Conservation (phyloP, 2,888 invertebrate species). For the Drosophila recens region DNA sequence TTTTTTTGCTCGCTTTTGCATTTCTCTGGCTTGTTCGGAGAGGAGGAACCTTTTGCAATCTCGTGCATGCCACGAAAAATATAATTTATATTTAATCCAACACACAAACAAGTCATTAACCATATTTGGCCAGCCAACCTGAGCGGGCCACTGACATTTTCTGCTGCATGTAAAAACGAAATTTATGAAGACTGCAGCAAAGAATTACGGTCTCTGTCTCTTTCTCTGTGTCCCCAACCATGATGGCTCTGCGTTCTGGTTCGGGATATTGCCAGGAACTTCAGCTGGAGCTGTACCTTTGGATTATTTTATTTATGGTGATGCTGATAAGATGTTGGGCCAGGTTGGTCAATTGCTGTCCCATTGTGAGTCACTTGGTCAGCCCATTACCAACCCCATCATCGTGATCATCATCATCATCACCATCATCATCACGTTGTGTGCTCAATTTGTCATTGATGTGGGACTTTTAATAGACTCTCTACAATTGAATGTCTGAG, state of each 20-base stretch:
- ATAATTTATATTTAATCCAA: conserved; percentile 76
- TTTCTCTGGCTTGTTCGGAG: conserved; percentile 6
- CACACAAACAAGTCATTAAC: conserved; percentile 78
- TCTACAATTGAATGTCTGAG: conserved; percentile 26
- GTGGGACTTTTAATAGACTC: conserved; percentile 36
- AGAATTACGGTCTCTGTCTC: conserved; percentile 57
- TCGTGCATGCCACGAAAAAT: conserved; percentile 54
- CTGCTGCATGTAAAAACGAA: conserved; percentile 65
- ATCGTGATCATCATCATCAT: conserved; percentile 14
- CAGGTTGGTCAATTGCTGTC: conserved; percentile 43
- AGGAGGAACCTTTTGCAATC: conserved; percentile 6
- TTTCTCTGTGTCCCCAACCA: not conserved
- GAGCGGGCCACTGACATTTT: conserved; percentile 50
- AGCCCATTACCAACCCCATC: conserved; percentile 32
- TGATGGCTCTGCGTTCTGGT: not conserved
- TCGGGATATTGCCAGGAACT: conserved; percentile 13
- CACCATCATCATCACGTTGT: conserved; percentile 13
- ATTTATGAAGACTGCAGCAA: conserved; percentile 78
- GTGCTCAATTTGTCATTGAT: conserved; percentile 55
- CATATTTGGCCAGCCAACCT: conserved; percentile 56
- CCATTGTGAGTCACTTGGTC: conserved; percentile 62
- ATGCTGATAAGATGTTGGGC: conserved; percentile 69
- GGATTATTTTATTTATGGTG: conserved; percentile 69
- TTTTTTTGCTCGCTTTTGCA: conserved; percentile 24
- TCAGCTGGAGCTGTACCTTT: conserved; percentile 35